Evolutionary conservation across 2,888 invertebrate genomes (phyloP), one percentile per base, ranked within the genome.

Genomic region (Iselma pallidipennis): DNA sequence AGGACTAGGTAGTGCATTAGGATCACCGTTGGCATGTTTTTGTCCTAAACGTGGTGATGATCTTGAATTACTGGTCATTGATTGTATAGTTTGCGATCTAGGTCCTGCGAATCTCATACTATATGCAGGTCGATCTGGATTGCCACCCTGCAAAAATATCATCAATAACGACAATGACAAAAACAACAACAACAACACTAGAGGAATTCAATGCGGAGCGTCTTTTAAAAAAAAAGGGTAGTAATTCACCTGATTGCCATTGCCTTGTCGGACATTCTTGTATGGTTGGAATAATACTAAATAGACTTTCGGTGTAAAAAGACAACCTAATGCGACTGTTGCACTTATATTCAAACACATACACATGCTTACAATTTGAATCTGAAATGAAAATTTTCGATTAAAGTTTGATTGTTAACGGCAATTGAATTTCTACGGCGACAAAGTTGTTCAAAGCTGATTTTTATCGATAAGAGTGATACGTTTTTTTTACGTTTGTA

Each of bases 301-400:
- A 80, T 92, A 91, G 21, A 92, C 86, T 80, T 91, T 91, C 1
- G 91, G 91, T 0, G 88, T 87, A 78, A 91, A 91, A 37, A 91
- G 84, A 73, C 91, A 92, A 55, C 88, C 87, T 21, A 92, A 83
- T 1, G 89, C 88, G 7, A 91, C 91, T 0, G 90, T 88, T 49
- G 91, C 91, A 73, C 90, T 91, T 70, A 92, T 86, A 74, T 88
- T 91, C 65, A 91, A 85, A 75, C 91, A 91, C 87, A 91, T 90
- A 75, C 91, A 90, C 76, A 92, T 83, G 53, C 89, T 89, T 31
- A 90, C 89, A 65, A 89, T 87, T 82, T 92, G 91, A 57, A 92
- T 89, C 91, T 92, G 84, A 56, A 77, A 77, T 25, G 26, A 49
- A 23, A 21, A 49, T 16, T 12, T 49, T 49, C 12, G 1, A 21